Evolutionary conservation across 2,888 invertebrate genomes (phyloP).

Genomic region (Trilocha varians): DNA sequence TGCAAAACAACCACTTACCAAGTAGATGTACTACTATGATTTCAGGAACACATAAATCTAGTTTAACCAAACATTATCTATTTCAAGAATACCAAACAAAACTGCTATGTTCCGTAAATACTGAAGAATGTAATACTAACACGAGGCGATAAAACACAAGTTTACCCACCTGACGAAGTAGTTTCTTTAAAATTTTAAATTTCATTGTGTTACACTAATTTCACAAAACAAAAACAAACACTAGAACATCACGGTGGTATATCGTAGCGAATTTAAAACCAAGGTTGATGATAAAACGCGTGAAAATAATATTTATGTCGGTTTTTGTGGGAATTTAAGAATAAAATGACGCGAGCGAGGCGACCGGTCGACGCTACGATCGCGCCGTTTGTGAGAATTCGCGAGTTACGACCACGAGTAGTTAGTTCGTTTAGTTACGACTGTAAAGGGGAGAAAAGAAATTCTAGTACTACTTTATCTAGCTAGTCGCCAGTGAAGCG

Average conservation of each 20-base stretch:
- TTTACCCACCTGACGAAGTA: conserved; percentile 44
- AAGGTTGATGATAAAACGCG: conserved; percentile 32
- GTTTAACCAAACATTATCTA: not conserved
- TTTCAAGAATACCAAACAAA: not conserved
- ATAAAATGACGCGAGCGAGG: conserved; percentile 9
- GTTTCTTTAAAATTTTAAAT: conserved; percentile 62
- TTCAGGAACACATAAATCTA: not conserved
- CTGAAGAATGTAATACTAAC: conserved; percentile 9
- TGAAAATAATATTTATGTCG: conserved; percentile 7
- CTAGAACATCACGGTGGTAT: conserved; percentile 28
- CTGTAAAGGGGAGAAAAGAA: not conserved
- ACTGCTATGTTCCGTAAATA: not conserved
- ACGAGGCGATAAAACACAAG: conserved; percentile 20
- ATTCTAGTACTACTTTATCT: not conserved
- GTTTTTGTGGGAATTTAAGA: conserved; percentile 19
- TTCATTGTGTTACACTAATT: conserved; percentile 32
- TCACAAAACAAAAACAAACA: conserved; percentile 16
- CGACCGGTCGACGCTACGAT: conserved; percentile 21
- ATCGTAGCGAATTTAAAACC: conserved; percentile 26
- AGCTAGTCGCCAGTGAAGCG: too few species aligned
- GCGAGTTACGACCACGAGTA: conserved; percentile 6
- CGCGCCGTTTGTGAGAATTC: conserved; percentile 19
- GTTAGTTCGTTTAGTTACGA: too few species aligned
- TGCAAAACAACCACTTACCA: too few species aligned
- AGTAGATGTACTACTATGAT: too few species aligned